These are phyloP conservation scores for Caenorhabditis sulstoni DNA, from an alignment of 2,888 invertebrate genomes.

Conservation along the genomic window DNA sequence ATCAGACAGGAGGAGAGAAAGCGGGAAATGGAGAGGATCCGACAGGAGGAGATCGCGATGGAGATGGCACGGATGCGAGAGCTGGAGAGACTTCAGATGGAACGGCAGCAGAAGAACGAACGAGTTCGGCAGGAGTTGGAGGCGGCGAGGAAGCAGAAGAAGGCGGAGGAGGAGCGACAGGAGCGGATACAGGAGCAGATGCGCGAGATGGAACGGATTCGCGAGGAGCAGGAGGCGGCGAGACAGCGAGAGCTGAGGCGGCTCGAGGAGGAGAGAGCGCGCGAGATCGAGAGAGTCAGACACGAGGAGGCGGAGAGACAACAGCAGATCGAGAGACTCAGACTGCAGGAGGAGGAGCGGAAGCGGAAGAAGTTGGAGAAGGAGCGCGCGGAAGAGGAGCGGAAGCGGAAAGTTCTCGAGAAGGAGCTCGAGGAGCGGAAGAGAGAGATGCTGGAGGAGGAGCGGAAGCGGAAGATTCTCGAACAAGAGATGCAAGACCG, in stretches of 20 bases:
- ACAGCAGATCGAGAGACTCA: constrained; percentile 33
- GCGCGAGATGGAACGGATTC: constrained; percentile 42
- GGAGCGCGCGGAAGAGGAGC: constrained; percentile 38
- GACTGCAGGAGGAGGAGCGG: constrained; percentile 46
- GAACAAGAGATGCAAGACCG: constrained; percentile 48
- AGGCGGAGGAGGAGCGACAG: constrained; percentile 34
- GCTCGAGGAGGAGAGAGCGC: constrained; percentile 56
- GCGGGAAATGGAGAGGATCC: constrained; percentile 44
- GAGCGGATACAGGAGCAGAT: constrained; percentile 39
- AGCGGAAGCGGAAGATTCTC: constrained; percentile 27
- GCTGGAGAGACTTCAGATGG: constrained; percentile 40
- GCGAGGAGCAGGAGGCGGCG: constrained; percentile 39
- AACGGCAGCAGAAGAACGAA: constrained; percentile 52
- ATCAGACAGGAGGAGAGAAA: constrained; percentile 51
- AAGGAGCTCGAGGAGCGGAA: constrained; percentile 25
- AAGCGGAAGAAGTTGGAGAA: constrained; percentile 37
- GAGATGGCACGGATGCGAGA: constrained; percentile 48
- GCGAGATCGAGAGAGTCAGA: constrained; percentile 47
- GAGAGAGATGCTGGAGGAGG: constrained; percentile 25
- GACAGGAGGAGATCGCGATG: constrained; percentile 28
- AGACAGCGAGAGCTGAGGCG: constrained; percentile 39
- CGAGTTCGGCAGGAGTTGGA: constrained; percentile 44
- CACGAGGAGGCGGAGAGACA: constrained; percentile 43
- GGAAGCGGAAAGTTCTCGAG: constrained; percentile 20
- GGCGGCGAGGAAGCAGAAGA: constrained; percentile 35